These are phyloP conservation scores for Azorinus chamasolen DNA, from an alignment of 2,888 invertebrate genomes.

Conservation along the genomic window DNA sequence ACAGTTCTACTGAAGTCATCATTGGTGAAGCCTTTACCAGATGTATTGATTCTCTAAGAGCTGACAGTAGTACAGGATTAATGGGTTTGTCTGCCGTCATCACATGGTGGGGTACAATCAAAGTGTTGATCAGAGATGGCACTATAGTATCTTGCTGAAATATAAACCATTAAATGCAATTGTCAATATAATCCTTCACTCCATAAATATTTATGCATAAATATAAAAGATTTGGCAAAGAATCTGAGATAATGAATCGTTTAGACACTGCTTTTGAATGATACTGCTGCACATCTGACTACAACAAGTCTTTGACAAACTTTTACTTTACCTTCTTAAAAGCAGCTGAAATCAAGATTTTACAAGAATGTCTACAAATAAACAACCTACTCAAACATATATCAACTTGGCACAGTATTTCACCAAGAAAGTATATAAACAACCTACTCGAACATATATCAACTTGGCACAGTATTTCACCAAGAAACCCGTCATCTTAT, in stretches of 20 bases:
- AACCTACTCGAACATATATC: slow-evolving; percentile 77
- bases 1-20: too few species aligned
- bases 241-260: too few species aligned
- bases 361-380: neutral
- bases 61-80: slow-evolving; percentile 68
- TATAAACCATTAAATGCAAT: too few species aligned
- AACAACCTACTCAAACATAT: slow-evolving; percentile 75
- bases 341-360: too few species aligned
- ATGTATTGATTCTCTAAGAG: slow-evolving; percentile 72
- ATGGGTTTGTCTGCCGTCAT: slow-evolving; percentile 76
- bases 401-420: slow-evolving; percentile 79
- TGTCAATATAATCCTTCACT: too few species aligned
- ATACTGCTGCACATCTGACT: too few species aligned
- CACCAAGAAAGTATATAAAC: neutral
- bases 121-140: slow-evolving; percentile 74
- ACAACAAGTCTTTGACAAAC: too few species aligned
- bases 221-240: too few species aligned
- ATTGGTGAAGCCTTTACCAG: too few species aligned
- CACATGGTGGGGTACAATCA: slow-evolving; percentile 77
- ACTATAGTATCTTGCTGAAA: slow-evolving; percentile 62
- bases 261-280: too few species aligned
- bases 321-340: too few species aligned
- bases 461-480: slow-evolving; percentile 79
- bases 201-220: too few species aligned
- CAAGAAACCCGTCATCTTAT: slow-evolving; percentile 73